Base-by-base conservation (phyloP, 2,113 vertebrate species). In the Neotoma lepida region DNA sequence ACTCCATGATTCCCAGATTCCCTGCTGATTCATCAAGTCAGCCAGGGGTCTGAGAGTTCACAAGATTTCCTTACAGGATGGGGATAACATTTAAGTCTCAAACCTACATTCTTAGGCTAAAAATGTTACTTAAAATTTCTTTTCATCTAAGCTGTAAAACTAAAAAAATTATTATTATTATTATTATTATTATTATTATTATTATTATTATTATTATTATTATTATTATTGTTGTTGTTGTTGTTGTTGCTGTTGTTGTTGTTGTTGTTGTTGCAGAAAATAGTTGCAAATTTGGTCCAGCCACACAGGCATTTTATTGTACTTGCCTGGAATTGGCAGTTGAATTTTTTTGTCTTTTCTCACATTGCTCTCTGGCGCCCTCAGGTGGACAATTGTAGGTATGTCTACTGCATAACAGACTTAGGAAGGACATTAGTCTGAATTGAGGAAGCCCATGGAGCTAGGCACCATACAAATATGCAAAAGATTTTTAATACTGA, bases 281-380 rank as follows among this genome's bases (percentile, higher is more conserved):
- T 26, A 14, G 15, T 78, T 49, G 15, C 20, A 85, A 15, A 73
- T 91, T 84, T 91, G 56, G 18, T 61, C 22, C 49, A 73, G 63
- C 22, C 9, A 44, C 30, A 56, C 4, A 70, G 68, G 30, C 1
- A 9, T 14, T 14, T 1, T 15, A 20, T 26, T 76, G 12, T 13
- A 2, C 80, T 81, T 56, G 58, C 3, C 24, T 22, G 44, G 14
- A 68, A 18, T 13, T 49, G 8, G 39, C 28, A 7, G 1, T 2
- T 24, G 26, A 77, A 76, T 13, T 41, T 28, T 7, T 46, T 70
- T 41, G 26, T 28, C 20, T 49, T n/a, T 18, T 64, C 49, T 1
- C 0, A 92, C 3, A 0, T 81, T 89, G 94, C 93, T 96, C 93
- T 95, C 78, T 73, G 92, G 96, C 51, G 96, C 97, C 97, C 93